Percentiles rank a stretch among this genome's conserved stretches.
Evolutionary conservation across 2,797 vertebrate species (phyloP).

Genomic region (Eleutherodactylus coqui): DNA sequence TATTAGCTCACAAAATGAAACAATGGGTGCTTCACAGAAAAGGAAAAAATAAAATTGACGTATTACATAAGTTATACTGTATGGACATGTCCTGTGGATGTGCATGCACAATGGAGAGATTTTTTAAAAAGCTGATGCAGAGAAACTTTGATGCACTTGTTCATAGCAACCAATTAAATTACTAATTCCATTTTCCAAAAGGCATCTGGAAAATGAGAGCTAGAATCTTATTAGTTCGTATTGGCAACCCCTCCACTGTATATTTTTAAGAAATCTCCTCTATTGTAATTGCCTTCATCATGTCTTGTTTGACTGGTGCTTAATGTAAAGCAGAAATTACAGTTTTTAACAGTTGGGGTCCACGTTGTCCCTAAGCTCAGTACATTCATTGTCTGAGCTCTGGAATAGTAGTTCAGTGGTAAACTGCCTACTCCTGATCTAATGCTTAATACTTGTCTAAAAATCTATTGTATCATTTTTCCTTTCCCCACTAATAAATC

Average conservation of each 20-base stretch:
- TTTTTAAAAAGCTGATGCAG: neutral
- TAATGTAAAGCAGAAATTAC: constrained; percentile 16
- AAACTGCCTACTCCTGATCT: constrained; percentile 8
- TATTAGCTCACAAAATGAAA: neutral
- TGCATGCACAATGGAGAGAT: neutral
- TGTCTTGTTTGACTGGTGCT: constrained; percentile 15
- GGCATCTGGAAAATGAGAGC: neutral
- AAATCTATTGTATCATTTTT: neutral
- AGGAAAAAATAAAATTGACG: neutral
- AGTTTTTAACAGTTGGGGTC: neutral
- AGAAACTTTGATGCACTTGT: neutral
- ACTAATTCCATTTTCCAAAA: neutral
- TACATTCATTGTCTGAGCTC: neutral
- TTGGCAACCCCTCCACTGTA: neutral
- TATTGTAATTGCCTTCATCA: neutral
- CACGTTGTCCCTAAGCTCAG: neutral
- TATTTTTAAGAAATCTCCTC: neutral
- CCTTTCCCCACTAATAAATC: neutral
- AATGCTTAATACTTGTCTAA: constrained; percentile 13
- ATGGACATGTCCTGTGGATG: neutral
- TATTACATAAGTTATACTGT: neutral
- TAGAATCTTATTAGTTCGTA: neutral
- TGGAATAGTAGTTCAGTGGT: neutral
- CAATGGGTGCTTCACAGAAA: neutral
- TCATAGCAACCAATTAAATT: neutral